phyloP scores from a whole-genome alignment of 2,797 vertebrate genomes.

The Fringilla coelebs region DNA sequence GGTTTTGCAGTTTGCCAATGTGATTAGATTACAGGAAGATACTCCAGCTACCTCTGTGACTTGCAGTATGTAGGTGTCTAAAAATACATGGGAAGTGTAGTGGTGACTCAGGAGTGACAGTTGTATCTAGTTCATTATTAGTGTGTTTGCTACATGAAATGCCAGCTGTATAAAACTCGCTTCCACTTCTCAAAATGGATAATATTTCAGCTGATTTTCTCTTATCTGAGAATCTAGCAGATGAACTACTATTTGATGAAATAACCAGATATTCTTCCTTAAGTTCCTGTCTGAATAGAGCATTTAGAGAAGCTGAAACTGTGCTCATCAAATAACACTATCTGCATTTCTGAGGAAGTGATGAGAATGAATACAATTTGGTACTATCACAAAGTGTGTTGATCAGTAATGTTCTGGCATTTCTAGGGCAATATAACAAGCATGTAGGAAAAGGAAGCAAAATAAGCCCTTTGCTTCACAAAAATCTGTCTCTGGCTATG shows the following conservation, averaged over 20 bases:
- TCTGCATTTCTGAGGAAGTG: slow-evolving; percentile 36
- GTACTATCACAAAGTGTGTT: not conserved
- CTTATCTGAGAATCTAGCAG: slow-evolving; percentile 38
- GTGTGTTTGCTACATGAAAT: slow-evolving; percentile 24
- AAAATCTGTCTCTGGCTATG: not conserved
- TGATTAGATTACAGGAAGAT: slow-evolving; percentile 26
- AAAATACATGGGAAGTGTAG: slow-evolving; percentile 16
- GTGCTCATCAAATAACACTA: slow-evolving; percentile 31
- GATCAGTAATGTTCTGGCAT: not conserved
- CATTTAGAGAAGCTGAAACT: slow-evolving; percentile 32
- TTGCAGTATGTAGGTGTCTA: not conserved
- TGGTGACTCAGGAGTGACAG: slow-evolving; percentile 42
- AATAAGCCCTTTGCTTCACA: not conserved
- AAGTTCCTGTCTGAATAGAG: slow-evolving; percentile 46
- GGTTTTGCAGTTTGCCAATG: slow-evolving; percentile 13
- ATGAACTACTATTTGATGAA: slow-evolving; percentile 48
- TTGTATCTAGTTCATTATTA: slow-evolving; percentile 38
- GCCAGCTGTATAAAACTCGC: slow-evolving; percentile 40
- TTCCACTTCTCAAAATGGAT: slow-evolving; percentile 29
- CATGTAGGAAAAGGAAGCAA: not conserved
- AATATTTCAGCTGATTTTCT: slow-evolving; percentile 48
- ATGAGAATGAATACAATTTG: not conserved
- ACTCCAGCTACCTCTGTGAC: not conserved
- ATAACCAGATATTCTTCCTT: slow-evolving; percentile 56
- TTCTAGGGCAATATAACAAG: not conserved